Conservation (phyloP, 2,113 vertebrate genomes). For the Petrocephalus microphthalmus region DNA sequence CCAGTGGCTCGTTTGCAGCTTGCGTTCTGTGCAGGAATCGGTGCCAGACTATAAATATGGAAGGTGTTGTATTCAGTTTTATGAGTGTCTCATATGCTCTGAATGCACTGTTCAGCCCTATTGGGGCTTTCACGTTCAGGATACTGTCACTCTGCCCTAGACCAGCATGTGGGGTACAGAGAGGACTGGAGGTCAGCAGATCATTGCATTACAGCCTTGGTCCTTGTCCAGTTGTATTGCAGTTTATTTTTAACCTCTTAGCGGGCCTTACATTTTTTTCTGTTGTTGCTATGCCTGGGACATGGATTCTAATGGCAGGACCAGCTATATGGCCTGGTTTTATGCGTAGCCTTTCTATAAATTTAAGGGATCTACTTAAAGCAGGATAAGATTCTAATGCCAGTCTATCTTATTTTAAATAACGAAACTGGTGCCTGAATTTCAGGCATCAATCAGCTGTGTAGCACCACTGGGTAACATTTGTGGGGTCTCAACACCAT, state of each 20-base stretch:
- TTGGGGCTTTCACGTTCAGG: neutral
- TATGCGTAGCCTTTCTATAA: neutral
- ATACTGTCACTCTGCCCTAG: neutral
- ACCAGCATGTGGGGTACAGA: neutral
- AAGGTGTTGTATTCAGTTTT: neutral
- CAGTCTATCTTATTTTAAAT: neutral
- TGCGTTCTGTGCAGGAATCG: neutral
- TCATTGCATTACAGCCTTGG: neutral
- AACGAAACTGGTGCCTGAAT: neutral
- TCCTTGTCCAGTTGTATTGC: neutral
- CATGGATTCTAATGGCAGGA: neutral
- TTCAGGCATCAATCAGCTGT: neutral
- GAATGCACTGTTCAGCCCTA: neutral
- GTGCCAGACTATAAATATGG: neutral
- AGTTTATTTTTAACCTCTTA: neutral
- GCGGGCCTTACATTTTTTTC: neutral
- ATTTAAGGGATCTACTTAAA: neutral
- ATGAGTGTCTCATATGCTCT: neutral
- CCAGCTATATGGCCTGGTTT: neutral
- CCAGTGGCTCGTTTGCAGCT: neutral
- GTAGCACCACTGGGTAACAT: neutral
- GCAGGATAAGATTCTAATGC: neutral
- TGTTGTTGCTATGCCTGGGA: constrained; percentile 4
- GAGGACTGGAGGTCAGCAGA: neutral
- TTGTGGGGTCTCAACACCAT: neutral